phyloP scores from a whole-genome alignment of 2,797 vertebrate genomes.

The Chromis chromis region DNA sequence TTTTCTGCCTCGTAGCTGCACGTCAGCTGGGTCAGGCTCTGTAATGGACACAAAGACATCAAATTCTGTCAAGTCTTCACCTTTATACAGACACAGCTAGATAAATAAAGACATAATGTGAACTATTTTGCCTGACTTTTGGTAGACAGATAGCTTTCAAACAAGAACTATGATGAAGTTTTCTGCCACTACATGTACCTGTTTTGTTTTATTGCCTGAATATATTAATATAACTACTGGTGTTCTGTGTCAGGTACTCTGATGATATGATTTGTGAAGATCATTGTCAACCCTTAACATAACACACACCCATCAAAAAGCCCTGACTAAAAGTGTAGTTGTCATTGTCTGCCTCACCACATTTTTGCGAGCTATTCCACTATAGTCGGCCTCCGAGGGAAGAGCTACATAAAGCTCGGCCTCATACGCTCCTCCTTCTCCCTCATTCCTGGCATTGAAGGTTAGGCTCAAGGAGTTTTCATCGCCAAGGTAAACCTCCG shows the following conservation, averaged over 20 bases:
- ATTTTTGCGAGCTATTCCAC: slow-evolving; percentile 89
- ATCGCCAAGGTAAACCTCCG: slow-evolving; percentile 88
- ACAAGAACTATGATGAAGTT: too few species aligned
- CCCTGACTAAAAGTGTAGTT: not conserved
- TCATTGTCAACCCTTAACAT: too few species aligned
- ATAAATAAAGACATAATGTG: not conserved
- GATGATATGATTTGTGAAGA: too few species aligned
- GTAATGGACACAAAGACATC: slow-evolving; percentile 48
- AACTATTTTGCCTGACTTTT: not conserved
- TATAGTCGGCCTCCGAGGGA: slow-evolving; percentile 90
- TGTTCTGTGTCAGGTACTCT: too few species aligned
- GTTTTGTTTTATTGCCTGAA: too few species aligned
- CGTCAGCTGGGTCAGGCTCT: slow-evolving; percentile 89
- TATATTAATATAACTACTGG: too few species aligned
- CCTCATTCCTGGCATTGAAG: slow-evolving; percentile 89
- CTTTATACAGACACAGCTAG: too few species aligned
- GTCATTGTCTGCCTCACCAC: slow-evolving; percentile 79
- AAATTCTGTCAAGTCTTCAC: slow-evolving; percentile 2
- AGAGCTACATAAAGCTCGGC: slow-evolving; percentile 90
- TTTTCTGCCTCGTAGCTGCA: slow-evolving; percentile 91
- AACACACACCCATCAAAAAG: not conserved
- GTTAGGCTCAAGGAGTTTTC: slow-evolving; percentile 89
- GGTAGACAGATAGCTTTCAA: not conserved
- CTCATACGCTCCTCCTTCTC: slow-evolving; percentile 94
- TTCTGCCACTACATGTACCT: too few species aligned